Conservation (phyloP, 2,888 invertebrate species). For the Dryocosmus kuriphilus region DNA sequence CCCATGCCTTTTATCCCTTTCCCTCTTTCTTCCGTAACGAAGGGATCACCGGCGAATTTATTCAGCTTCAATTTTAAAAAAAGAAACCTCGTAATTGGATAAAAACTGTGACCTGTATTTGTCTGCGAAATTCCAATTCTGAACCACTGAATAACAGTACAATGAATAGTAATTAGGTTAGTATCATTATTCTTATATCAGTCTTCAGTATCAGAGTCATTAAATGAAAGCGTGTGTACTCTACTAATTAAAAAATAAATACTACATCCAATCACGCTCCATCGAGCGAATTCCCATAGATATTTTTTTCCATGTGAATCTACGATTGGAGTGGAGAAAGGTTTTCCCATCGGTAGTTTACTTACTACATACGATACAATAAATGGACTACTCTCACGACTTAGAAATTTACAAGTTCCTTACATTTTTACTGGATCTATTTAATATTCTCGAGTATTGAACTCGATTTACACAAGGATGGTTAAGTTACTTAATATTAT, state of each 20-base stretch:
- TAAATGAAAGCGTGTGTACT: conserved; percentile 13
- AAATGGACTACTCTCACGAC: conserved; percentile 56
- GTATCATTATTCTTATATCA: neutral
- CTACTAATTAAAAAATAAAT: conserved; percentile 29
- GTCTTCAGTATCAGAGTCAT: neutral
- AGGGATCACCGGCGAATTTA: no score
- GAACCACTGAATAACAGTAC: no score
- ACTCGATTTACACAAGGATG: conserved; percentile 49
- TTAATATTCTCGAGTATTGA: conserved; percentile 42
- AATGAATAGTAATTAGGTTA: conserved; percentile 27
- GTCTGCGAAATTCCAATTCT: no score
- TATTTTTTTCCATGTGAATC: conserved; percentile 46
- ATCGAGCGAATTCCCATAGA: conserved; percentile 54
- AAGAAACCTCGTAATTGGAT: no score
- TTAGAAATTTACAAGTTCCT: conserved; percentile 49
- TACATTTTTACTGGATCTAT: conserved; percentile 39
- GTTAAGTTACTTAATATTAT: no score
- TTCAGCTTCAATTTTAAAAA: no score
- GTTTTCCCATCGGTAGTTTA: conserved; percentile 56
- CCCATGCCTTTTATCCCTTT: no score
- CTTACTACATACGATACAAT: conserved; percentile 53
- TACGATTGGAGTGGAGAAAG: conserved; percentile 57
- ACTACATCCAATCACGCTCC: conserved; percentile 50
- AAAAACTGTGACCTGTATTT: no score
- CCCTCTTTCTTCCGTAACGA: no score